Evolutionary conservation across 2,888 invertebrate species (phyloP), one percentile per base, ranked within the genome.

Genomic region (Eutolmus rufibarbis): DNA sequence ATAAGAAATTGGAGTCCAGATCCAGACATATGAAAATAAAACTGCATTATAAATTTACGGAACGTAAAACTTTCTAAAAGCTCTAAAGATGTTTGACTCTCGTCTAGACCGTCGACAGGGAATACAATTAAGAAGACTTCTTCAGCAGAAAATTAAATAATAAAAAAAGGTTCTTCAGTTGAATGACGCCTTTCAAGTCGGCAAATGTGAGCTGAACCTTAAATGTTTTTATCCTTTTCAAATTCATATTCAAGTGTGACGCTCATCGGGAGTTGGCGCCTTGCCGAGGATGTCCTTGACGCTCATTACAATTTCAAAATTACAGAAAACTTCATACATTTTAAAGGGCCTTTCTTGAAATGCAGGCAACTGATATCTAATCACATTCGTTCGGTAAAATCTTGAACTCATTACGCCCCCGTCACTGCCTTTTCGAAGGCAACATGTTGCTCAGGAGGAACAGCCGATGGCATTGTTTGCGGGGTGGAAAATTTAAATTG

Each of bases 361-460:
- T 28, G 82, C 66, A 37, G 34, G 82, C 57, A 57, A 66, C 34
- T 82, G 37, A 82, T 51, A 82, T 82, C 66, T 82, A 57, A 82
- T 82, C 66, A 82, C 31, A 56, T 37, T 66, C 57, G 28, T 66
- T n/a, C 66, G 37, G 2, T 8, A 82, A 51, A 57, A 46, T 82
- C 28, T 12, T 82, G 51, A 66, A 66, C 82, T 66, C 82, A 82
- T 57, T 57, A 66, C 23, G 9, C 28, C 66, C 66, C 28, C 23
- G 1, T 12, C 66, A 34, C 28, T 5, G 28, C 7, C 9, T 66
- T 28, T 23, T 57, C 19, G 82, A 5, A 9, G 66, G 37, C 66
- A 82, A 82, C 82, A 82, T 82, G 82, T 82, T 82, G 82, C 82
- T 37, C 28, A 28, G 28, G 23, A 66, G 66, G 37, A 82, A 66